Evolutionary conservation across 1,140 invertebrate species (phyloP).

Genomic region (Drosophila sproati): DNA sequence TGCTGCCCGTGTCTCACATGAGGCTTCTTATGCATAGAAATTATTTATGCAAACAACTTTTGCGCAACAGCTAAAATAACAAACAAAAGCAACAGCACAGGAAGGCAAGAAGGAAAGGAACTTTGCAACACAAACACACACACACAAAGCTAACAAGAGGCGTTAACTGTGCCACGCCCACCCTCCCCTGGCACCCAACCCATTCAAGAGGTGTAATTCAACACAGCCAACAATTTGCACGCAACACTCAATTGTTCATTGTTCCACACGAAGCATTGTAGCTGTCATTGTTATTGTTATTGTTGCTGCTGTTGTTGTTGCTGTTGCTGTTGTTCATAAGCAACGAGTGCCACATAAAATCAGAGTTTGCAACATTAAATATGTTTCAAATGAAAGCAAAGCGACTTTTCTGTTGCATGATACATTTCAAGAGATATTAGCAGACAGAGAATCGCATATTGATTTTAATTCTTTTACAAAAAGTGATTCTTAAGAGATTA

Average conservation of each 20-base stretch:
- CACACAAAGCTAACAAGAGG: conserved; percentile 57
- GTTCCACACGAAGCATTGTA: background rate
- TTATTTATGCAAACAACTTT: conserved; percentile 63
- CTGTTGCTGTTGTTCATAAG: no score
- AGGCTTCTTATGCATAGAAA: conserved; percentile 42
- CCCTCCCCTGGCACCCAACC: background rate
- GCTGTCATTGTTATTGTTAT: background rate
- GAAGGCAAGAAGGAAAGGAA: conserved; percentile 27
- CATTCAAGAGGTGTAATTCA: conserved; percentile 9
- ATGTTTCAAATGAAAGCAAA: background rate
- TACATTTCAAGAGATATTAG: background rate
- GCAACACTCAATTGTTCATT: conserved; percentile 6
- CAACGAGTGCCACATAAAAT: background rate
- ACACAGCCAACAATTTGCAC: conserved; percentile 5
- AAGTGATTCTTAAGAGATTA: no score
- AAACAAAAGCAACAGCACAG: conserved; percentile 13
- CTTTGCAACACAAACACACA: conserved; percentile 23
- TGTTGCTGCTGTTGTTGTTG: background rate
- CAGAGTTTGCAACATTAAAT: background rate
- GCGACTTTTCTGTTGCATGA: no score
- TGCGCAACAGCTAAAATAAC: conserved; percentile 30
- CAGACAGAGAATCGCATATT: background rate
- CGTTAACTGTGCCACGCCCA: conserved; percentile 19
- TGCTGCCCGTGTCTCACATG: background rate
- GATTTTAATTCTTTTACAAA: background rate